phyloP scores from a whole-genome alignment of 2,888 invertebrate genomes.

The Rhimphoctona megacephalus region DNA sequence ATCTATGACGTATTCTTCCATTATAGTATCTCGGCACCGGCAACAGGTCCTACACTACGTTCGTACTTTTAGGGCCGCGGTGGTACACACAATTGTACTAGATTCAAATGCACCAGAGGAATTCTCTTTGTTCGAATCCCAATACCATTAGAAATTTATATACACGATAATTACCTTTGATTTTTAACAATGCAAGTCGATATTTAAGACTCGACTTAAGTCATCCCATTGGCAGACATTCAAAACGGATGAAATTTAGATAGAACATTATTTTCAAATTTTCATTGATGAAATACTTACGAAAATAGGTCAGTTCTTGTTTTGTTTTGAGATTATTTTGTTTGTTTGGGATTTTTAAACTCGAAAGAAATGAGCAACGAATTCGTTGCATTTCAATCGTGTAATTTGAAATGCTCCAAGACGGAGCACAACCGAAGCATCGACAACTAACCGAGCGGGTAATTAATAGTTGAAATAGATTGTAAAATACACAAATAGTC shows the following conservation, averaged over 20 bases:
- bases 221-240: not conserved
- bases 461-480: not conserved
- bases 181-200: not conserved
- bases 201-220: not conserved
- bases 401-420: not conserved
- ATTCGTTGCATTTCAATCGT: not conserved
- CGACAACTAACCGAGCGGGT: not conserved
- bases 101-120: slow-evolving; percentile 30
- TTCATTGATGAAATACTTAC: not conserved
- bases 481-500: not conserved
- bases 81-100: slow-evolving; percentile 29
- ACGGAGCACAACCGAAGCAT: not conserved
- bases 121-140: not conserved
- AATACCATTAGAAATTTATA: not conserved
- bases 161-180: not conserved
- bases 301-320: not conserved
- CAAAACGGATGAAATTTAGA: too few relatives aligned
- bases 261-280: not conserved
- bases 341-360: not conserved
- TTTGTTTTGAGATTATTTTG: not conserved
- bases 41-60: slow-evolving; percentile 81
- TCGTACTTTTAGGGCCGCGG: slow-evolving; percentile 51
- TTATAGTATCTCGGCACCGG: slow-evolving; percentile 76
- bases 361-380: not conserved
- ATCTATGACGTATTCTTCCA: slow-evolving; percentile 82